Base-by-base conservation (phyloP, 2,797 vertebrate species). In the Cynopterus sphinx region DNA sequence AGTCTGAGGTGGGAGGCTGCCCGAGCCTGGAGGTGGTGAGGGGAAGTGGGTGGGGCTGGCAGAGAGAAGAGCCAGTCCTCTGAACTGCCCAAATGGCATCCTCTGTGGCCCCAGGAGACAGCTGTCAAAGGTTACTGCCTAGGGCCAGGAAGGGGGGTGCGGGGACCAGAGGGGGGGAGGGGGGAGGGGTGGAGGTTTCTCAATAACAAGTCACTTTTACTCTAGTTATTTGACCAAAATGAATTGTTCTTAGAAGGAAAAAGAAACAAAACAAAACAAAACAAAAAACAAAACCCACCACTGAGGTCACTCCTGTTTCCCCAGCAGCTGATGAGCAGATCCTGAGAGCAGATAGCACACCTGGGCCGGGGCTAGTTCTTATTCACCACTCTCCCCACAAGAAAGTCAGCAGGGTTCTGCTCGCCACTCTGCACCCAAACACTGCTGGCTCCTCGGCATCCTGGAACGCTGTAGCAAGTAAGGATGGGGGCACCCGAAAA, bases 161-260 rank as follows among this genome's bases (percentile, higher is more conserved):
- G 33, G 33, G 33, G 33, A 33, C n/a, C 11, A 85, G 88, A 22
- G 36, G 83, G 49, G 59, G 15, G 88, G 88, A 22, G 36, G 83
- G 49, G 59, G 39, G 57, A 24, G 0, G 26, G 31, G 74, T 22
- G 12, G 70, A 75, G 71, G 3, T 63, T 88, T 85, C 95, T 78
- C n/a, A 84, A 73, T 21, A 39, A 63, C 24, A 13, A 17, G 41
- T 65, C 57, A 87, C 84, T 83, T 95, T 94, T 59, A 87, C 63
- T 92, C 94, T 68, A 90, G 79, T 67, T 61, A 53, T 79, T 61
- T 91, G 85, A 86, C 26, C 46, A 28, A 87, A 95, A 95, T 33
- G 26, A 97, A 93, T 43, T 57, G 49, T 94, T 96, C 82, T 94
- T 85, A 92, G 88, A 86, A 92, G 77, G 57, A 91, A 79, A 94